Evolutionary conservation across 2,113 vertebrate genomes (phyloP).

Genomic region (Coregonus clupeaformis): DNA sequence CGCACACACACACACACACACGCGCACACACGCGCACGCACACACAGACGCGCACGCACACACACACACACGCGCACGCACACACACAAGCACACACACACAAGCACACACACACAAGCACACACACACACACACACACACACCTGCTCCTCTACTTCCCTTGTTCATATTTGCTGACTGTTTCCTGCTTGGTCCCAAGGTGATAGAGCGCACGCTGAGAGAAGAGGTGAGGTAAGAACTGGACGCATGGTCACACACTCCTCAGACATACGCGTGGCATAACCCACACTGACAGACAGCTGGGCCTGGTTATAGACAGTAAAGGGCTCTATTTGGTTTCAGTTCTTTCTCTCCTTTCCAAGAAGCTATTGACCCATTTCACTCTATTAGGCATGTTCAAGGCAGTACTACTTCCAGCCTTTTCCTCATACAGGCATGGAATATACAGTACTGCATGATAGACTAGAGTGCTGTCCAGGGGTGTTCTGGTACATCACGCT

Average conservation of each 20-base stretch:
- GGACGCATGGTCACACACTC: constrained; percentile 60
- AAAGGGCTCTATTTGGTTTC: too few relatives aligned
- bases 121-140: constrained; percentile 29
- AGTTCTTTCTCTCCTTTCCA: too few relatives aligned
- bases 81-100: constrained; percentile 34
- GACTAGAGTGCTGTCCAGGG: too few relatives aligned
- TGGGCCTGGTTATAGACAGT: constrained; percentile 66
- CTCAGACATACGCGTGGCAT: constrained; percentile 65
- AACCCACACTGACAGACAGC: constrained; percentile 70
- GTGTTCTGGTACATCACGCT: too few relatives aligned
- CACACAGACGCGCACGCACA: too few relatives aligned
- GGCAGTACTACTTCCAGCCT: too few relatives aligned
- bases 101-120: constrained; percentile 15
- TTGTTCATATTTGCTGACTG: constrained; percentile 53
- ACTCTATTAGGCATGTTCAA: too few relatives aligned
- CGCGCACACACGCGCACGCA: too few relatives aligned
- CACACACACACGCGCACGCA: constrained; percentile 40
- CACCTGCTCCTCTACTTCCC: constrained; percentile 57
- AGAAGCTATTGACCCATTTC: too few relatives aligned
- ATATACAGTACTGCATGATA: too few relatives aligned
- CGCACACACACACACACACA: constrained; percentile 40
- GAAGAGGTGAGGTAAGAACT: constrained; percentile 71
- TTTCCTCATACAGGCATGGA: too few relatives aligned
- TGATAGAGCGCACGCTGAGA: constrained; percentile 45
- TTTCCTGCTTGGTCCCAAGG: constrained; percentile 54